Base-by-base conservation (phyloP, 2,888 invertebrate genomes). In the Thysanoteuthis rhombus region DNA sequence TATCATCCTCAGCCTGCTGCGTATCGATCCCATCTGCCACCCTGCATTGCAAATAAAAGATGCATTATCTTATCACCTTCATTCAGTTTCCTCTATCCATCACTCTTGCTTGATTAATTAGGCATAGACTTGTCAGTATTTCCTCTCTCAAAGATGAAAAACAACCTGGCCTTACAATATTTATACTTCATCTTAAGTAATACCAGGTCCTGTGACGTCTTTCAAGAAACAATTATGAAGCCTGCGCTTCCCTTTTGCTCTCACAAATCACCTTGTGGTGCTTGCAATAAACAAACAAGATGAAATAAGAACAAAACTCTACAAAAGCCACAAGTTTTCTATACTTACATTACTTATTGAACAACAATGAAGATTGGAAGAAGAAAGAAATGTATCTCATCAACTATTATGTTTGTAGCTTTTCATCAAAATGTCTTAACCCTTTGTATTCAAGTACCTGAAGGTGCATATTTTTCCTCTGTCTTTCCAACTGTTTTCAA, bases 41-140 rank as follows among this genome's bases (percentile, higher is more conserved):
- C 36, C 75, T 75, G 75, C 36, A 75, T 75, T n/a, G n/a, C 75
- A 75, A n/a, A 75, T 75, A 75, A 75, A 75, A 75, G 75, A 75
- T 75, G 75, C 36, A 75, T 75, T 75, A 75, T 75, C 75, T 75
- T 75, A 75, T 75, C n/a, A 75, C 75, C 75, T 75, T n/a, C 75
- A 75, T 75, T 75, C 75, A 75, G 75, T 75, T 75, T 75, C 75
- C 75, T 75, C 36, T 36, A 75, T 75, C 75, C 75, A 75, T 75
- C 75, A 36, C n/a, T 75, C 75, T n/a, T 36, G n/a, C 75, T 36
- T 75, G 75, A 75, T 75, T 75, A 75, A 75, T 75, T 75, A 75
- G 75, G n/a, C n/a, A 75, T n/a, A 75, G 75, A 75, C 75, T 75
- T 75, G 75, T 75, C 75, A 75, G 75, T 75, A 75, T 75, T 75